Evolutionary conservation across 1,140 invertebrate genomes (phyloP), one percentile per base, ranked within the genome.

Genomic region (Drosophila parabipectinata): DNA sequence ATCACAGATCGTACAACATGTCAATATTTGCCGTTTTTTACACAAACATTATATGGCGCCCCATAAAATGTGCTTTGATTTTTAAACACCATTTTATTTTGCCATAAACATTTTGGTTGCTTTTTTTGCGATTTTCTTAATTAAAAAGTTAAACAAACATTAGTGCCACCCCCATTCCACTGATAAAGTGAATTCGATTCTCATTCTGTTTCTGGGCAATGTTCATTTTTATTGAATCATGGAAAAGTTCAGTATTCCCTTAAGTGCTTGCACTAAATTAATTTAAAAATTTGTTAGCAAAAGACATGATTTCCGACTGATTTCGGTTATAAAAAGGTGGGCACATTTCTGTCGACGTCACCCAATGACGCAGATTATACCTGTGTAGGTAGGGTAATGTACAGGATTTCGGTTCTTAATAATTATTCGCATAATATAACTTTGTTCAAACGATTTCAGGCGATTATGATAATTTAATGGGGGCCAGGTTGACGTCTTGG

Each of bases 21-120:
- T 44, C 41, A 44, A 44, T 21, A 47, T 4, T 47, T 4, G 3
- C 8, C 18, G 51, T 7, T 34, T 34, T 55, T 47, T 66, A 66
- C 48, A 3, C 21, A 4, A 3, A 45, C 4, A 14, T 54, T 68
- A 73, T 73, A 73, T 61, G 44, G 8, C 26, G 6, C 53, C 63
- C 53, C 79, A 75, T 84, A 83, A 83, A 83, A 80, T 84, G 73
- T 84, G 80, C 80, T 48, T 45, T 12, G 41, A 12, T 72, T 79
- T 53, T 18, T 54, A 7, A 34, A 55, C 2, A 24, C 51, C n/a
- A 12, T n/a, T 30, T 37, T 18, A 44, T 44, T 14, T 44, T n/a
- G 5, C 41, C 41, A 44, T 44, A 44, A 44, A 44, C 14, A 5
- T 18, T 18, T 44, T 18, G 1, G 18, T 44, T 15, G 1, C 1